phyloP scores from a whole-genome alignment of 2,113 vertebrate genomes.

The Motacilla tschutschensis region DNA sequence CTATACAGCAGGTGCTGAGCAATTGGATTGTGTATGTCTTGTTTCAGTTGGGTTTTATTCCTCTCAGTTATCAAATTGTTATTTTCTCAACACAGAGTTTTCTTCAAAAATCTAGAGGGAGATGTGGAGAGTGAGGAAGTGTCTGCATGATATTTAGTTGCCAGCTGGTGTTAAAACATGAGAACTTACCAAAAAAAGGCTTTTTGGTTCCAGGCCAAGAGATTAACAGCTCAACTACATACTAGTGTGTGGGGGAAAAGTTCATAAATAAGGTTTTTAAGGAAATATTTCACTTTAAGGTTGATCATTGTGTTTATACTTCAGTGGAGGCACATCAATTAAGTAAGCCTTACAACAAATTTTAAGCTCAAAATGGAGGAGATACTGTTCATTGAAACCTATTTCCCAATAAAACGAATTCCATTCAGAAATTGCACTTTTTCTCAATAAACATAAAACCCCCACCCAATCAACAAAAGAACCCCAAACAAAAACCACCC shows the following conservation, averaged over 20 bases:
- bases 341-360: background rate
- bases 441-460: background rate
- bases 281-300: background rate
- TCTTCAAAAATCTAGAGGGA: background rate
- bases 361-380: background rate
- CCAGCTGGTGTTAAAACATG: background rate
- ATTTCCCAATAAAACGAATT: background rate
- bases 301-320: background rate
- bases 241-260: rapidly evolving
- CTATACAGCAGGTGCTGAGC: background rate
- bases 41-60: background rate
- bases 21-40: background rate
- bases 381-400: background rate
- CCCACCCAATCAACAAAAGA: background rate
- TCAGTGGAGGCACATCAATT: background rate
- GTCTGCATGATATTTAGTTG: background rate
- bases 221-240: background rate
- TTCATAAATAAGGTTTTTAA: background rate
- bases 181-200: background rate
- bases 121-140: background rate
- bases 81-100: background rate
- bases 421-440: background rate
- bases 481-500: rapidly evolving
- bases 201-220: background rate
- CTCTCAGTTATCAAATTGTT: background rate